Evolutionary conservation across 2,888 invertebrate species (phyloP).

Genomic region (Drosophila acutilabella): DNA sequence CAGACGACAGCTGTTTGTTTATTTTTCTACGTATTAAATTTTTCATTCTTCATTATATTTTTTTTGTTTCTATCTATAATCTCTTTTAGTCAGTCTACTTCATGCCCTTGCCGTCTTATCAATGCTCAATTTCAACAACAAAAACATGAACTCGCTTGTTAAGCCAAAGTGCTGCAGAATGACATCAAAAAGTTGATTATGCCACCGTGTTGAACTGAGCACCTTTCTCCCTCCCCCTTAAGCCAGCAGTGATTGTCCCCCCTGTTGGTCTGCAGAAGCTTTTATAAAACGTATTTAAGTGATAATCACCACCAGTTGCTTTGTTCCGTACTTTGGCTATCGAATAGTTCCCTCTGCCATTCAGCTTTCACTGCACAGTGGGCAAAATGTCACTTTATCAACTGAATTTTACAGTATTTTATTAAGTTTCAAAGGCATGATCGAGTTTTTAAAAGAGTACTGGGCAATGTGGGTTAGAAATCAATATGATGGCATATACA

Average conservation of each 20-base stretch:
- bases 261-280: conserved; percentile 8
- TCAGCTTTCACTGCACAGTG: background rate
- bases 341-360: conserved; percentile 14
- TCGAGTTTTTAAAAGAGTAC: too few species aligned
- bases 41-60: too few species aligned
- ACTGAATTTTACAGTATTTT: too few species aligned
- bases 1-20: background rate
- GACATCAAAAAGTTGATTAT: conserved; percentile 2
- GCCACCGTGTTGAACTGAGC: background rate
- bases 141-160: conserved; percentile 15
- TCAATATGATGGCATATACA: too few species aligned
- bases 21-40: background rate
- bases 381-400: background rate
- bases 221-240: background rate
- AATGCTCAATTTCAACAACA: conserved; percentile 14
- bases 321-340: conserved; percentile 33
- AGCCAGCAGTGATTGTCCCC: background rate
- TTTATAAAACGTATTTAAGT: conserved; percentile 40
- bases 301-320: conserved; percentile 50
- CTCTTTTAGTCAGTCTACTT: background rate
- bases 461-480: too few species aligned
- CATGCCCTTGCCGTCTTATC: conserved; percentile 13
- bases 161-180: conserved; percentile 23
- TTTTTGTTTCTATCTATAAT: background rate
- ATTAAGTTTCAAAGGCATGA: too few species aligned